Evolutionary conservation across 2,888 invertebrate genomes (phyloP).

Genomic region (Athalia cordata): DNA sequence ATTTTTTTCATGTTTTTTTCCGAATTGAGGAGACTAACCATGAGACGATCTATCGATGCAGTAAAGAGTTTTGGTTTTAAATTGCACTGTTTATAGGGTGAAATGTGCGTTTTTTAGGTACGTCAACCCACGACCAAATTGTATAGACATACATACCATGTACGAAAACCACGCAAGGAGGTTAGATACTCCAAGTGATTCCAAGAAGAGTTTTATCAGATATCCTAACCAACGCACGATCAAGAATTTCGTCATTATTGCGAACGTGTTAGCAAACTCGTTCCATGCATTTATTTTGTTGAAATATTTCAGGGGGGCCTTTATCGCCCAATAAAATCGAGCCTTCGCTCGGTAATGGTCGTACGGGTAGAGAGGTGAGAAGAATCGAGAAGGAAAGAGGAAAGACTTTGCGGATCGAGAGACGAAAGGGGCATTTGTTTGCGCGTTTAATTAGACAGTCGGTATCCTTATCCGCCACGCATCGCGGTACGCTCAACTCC

Average conservation of each 20-base stretch:
- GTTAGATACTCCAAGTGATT: constrained; percentile 23
- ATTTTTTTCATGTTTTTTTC: constrained; percentile 9
- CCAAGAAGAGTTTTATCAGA: constrained; percentile 44
- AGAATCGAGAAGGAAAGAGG: constrained; percentile 32
- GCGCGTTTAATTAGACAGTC: constrained; percentile 60
- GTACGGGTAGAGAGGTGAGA: constrained; percentile 35
- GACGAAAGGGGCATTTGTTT: constrained; percentile 58
- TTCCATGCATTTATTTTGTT: constrained; percentile 48
- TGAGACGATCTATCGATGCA: not conserved
- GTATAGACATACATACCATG: too few relatives aligned
- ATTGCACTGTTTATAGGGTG: not conserved
- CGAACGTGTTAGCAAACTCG: constrained; percentile 48
- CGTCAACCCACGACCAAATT: not conserved
- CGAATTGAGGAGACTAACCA: not conserved
- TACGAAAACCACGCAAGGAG: not conserved
- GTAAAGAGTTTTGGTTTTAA: not conserved
- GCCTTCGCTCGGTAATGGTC: constrained; percentile 50
- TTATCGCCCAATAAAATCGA: constrained; percentile 48
- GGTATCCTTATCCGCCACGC: constrained; percentile 56
- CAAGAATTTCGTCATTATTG: constrained; percentile 49
- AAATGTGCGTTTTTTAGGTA: not conserved
- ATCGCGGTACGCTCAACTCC: constrained; percentile 54
- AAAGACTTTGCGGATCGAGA: constrained; percentile 46
- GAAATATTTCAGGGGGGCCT: constrained; percentile 48
- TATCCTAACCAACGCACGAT: constrained; percentile 46